These are phyloP conservation scores for Egretta garzetta DNA, from an alignment of 2,113 vertebrate genomes.

Conservation along the genomic window DNA sequence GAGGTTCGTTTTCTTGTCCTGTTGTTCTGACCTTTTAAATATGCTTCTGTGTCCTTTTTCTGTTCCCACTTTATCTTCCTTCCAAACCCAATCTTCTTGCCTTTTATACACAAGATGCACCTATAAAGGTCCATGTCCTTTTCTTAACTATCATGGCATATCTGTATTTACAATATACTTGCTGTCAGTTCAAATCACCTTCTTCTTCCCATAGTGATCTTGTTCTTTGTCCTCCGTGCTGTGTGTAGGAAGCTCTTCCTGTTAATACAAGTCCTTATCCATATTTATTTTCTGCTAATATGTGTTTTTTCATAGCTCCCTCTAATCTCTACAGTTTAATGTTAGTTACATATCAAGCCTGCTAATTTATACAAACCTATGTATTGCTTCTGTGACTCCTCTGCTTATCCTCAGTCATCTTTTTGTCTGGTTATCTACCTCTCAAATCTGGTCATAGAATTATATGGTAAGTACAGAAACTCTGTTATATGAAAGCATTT, in stretches of 20 bases:
- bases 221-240: not conserved
- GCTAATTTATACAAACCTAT: not conserved
- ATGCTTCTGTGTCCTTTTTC: not conserved
- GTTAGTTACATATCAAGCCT: not conserved
- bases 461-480: not conserved
- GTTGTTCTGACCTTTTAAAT: constrained; percentile 14
- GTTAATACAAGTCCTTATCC: not conserved
- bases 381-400: not conserved
- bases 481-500: not conserved
- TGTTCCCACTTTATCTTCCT: constrained; percentile 19
- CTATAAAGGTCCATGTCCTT: not conserved
- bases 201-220: not conserved
- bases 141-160: not conserved
- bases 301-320: not conserved
- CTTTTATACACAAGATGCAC: not conserved
- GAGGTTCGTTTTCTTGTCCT: constrained; percentile 29
- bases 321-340: not conserved
- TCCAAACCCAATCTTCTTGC: constrained; percentile 48
- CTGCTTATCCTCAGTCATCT: not conserved
- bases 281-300: not conserved
- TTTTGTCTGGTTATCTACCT: not conserved
- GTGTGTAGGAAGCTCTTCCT: not conserved
- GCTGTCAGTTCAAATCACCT: not conserved
- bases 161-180: not conserved
- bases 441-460: not conserved